These are phyloP conservation scores for Sebastolobus altivelis DNA, from an alignment of 2,797 vertebrate genomes.

Conservation along the genomic window DNA sequence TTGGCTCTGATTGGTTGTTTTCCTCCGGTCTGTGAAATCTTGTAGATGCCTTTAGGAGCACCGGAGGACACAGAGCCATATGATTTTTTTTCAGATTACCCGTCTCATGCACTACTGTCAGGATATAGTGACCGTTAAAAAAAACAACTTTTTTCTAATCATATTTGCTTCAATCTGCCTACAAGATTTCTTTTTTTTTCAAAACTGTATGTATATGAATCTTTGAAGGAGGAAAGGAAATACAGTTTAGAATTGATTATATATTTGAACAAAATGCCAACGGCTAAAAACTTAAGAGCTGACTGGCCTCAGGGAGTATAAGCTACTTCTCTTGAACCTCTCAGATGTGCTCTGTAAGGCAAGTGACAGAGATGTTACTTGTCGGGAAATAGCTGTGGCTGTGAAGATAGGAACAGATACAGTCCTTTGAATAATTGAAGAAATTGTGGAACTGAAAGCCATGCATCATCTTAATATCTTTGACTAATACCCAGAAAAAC, in stretches of 20 bases:
- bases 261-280: neutral
- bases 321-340: neutral
- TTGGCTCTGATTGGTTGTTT: too few species aligned
- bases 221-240: neutral
- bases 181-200: neutral
- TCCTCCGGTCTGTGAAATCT: too few species aligned
- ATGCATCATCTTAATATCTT: neutral
- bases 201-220: neutral
- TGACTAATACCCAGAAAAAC: neutral
- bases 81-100: too few species aligned
- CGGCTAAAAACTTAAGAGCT: neutral
- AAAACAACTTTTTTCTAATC: too few species aligned
- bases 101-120: too few species aligned
- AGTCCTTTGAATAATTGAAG: neutral
- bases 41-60: too few species aligned
- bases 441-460: conserved; percentile 18
- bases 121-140: too few species aligned
- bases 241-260: neutral
- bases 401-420: conserved; percentile 3
- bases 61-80: too few species aligned
- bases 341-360: conserved; percentile 14
- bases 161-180: too few species aligned
- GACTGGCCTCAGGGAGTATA: neutral
- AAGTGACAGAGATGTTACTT: conserved; percentile 57
- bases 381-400: conserved; percentile 50